These are phyloP conservation scores for Centropus bengalensis DNA, from an alignment of 2,113 vertebrate genomes.

Conservation along the genomic window DNA sequence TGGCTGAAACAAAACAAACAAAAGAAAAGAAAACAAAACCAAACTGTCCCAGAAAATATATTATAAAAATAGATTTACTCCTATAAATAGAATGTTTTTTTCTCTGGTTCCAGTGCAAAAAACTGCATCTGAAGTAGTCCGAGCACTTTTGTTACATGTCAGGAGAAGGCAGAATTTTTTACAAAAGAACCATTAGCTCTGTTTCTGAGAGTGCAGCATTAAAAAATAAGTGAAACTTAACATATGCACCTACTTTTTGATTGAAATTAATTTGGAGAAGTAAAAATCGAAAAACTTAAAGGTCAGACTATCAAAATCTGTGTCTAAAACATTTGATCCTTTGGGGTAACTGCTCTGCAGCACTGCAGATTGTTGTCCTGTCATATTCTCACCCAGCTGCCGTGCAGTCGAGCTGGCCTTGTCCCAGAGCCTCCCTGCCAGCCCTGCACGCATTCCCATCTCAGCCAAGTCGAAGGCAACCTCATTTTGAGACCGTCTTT, in stretches of 20 bases:
- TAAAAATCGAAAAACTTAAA: not conserved
- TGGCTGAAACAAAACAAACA: conserved; percentile 54
- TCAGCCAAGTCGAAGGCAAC: not conserved
- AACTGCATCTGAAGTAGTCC: not conserved
- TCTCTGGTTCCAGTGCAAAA: not conserved
- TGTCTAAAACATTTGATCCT: not conserved
- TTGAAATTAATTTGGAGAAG: not conserved
- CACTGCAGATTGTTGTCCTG: not conserved
- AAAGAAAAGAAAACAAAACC: conserved; percentile 22
- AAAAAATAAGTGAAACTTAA: not conserved
- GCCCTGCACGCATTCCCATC: not conserved
- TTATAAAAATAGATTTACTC: conserved; percentile 12
- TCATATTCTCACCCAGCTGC: not conserved
- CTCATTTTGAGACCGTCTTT: not conserved
- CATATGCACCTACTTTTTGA: not conserved
- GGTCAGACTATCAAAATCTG: not conserved
- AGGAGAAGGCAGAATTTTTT: not conserved
- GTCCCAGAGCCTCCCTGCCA: not conserved
- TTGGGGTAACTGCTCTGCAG: not conserved
- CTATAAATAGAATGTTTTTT: conserved; percentile 10
- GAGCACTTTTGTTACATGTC: not conserved
- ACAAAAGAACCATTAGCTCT: not conserved
- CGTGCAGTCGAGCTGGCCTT: not conserved
- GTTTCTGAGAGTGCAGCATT: not conserved
- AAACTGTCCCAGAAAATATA: conserved; percentile 16